A percentile compares a stretch with the other conserved stretches of the same genome.
Evolutionary conservation across 2,113 vertebrate species (phyloP).

Genomic region (Lophura nycthemera): DNA sequence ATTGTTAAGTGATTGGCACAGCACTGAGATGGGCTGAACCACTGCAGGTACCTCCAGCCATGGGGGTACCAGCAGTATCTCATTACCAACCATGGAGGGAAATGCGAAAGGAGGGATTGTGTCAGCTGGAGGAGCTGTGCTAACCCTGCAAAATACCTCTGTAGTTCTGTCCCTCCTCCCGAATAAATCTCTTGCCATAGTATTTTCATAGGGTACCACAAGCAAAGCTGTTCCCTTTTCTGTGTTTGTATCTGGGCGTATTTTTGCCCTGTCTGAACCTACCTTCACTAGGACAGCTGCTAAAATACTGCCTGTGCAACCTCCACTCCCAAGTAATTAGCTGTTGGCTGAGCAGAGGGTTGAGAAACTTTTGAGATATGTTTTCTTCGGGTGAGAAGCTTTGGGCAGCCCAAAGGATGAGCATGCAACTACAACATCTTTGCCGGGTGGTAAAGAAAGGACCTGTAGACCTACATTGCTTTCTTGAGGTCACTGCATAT

Average conservation of each 20-base stretch:
- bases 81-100: constrained; percentile 33
- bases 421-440: not conserved
- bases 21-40: constrained; percentile 76
- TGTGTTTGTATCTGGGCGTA: not conserved
- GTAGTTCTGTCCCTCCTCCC: constrained; percentile 16
- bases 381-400: not conserved
- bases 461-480: not conserved
- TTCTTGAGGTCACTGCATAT: not conserved
- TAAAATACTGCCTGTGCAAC: not conserved
- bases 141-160: constrained; percentile 26
- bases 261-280: not conserved
- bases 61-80: constrained; percentile 63
- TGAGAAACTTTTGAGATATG: not conserved
- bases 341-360: not conserved
- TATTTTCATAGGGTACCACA: not conserved
- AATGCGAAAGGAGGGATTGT: not conserved
- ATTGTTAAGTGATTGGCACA: constrained; percentile 90
- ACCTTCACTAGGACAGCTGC: not conserved
- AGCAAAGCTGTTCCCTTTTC: not conserved
- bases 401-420: not conserved
- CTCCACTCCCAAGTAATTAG: not conserved
- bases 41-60: constrained; percentile 70
- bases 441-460: not conserved
- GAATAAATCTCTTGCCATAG: not conserved
- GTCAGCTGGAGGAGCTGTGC: not conserved